Base-by-base conservation (phyloP, 2,113 vertebrate species). In the Monarcha castaneiventris region DNA sequence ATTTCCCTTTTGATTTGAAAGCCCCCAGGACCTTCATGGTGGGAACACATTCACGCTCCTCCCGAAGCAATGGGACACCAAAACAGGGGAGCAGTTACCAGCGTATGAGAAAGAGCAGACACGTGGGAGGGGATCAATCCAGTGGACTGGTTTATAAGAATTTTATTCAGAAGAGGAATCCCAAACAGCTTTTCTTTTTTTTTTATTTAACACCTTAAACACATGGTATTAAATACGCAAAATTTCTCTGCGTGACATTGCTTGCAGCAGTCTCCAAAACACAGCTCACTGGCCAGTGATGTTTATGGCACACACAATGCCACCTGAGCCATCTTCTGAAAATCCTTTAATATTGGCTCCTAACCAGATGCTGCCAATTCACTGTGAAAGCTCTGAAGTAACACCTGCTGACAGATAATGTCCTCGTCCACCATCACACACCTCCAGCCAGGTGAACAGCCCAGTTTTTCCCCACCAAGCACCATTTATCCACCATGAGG, bases 91-190 rank as follows among this genome's bases (percentile, higher is more conserved):
- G 90, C 85, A 82, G 80, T 64, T 41, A 80, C 91, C 90, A 77
- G 95, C 83, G 7, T 10, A 29, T 3, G 74, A 88, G 72, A 90
- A 72, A 87, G 83, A 95, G 86, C 82, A 74, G 84, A 90, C 86
- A 77, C 81, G 18, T 18, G 39, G 75, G 62, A 93, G 55, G 75
- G 86, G 94, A 85, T 74, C 68, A 62, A 54, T 64, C 80, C 87
- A 91, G 80, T 8, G 23, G 92, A 94, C 86, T 95, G 78, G 48
- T 90, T 95, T 85, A 76, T 77, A 87, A 89, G 63, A 80, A 66
- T 82, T 95, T 96, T 87, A 92, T 90, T 97, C 63, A n/a, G 54
- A 82, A 96, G 90, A 94, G 63, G 77, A 95, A 82, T 59, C 92
- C 90, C 95, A 80, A 88, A 49, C 64, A 95, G 83, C 90, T 33